These are phyloP conservation scores for Aricia agestis DNA, from an alignment of 1,140 invertebrate species.

Conservation along the genomic window DNA sequence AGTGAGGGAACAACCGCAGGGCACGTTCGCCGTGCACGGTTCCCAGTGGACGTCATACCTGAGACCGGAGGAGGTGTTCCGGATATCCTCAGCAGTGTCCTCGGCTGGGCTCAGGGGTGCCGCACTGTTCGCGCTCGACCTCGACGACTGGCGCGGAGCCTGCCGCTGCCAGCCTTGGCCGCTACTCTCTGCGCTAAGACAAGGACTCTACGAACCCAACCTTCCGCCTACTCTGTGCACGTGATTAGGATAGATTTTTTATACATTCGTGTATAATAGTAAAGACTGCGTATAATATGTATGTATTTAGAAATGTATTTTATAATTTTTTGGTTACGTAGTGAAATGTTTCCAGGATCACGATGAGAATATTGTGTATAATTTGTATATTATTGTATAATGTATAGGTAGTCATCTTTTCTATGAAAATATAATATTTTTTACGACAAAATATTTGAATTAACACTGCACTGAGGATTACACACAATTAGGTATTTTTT, in stretches of 20 bases:
- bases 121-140: slow-evolving; percentile 88
- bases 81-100: slow-evolving; percentile 77
- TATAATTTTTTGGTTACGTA: no score
- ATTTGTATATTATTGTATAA: no score
- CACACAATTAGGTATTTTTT: not conserved
- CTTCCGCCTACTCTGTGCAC: slow-evolving; percentile 38
- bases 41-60: slow-evolving; percentile 91
- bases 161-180: slow-evolving; percentile 80
- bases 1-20: slow-evolving; percentile 79
- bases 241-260: slow-evolving; percentile 1
- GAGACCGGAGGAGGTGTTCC: slow-evolving; percentile 81
- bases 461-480: no score
- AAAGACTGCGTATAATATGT: not conserved
- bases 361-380: no score
- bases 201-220: slow-evolving; percentile 74
- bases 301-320: no score
- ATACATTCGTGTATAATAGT: not conserved
- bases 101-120: slow-evolving; percentile 82
- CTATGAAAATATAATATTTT: no score
- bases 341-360: no score
- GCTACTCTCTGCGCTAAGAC: slow-evolving; percentile 76
- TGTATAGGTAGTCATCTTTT: no score
- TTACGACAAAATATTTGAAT: no score
- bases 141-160: slow-evolving; percentile 84
- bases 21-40: slow-evolving; percentile 83